These are phyloP conservation scores for Anorthoa munda DNA, from an alignment of 2,888 invertebrate species.

Conservation along the genomic window DNA sequence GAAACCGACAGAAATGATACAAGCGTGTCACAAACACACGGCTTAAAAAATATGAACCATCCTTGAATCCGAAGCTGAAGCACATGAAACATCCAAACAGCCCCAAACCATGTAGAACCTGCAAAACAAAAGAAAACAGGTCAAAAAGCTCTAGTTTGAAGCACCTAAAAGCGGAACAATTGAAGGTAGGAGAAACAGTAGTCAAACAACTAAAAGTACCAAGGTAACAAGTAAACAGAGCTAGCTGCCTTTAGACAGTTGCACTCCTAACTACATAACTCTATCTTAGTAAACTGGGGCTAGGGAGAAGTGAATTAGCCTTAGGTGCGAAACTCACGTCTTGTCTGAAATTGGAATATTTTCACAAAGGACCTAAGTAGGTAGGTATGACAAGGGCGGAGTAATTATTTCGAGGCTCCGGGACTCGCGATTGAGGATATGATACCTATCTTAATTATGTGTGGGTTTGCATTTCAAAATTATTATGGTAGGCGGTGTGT, in stretches of 20 bases:
- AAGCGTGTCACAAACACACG: neutral
- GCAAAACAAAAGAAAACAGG: slow-evolving; percentile 47
- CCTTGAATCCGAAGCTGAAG: neutral
- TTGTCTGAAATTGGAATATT: slow-evolving; percentile 59
- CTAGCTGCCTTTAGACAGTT: slow-evolving; percentile 38
- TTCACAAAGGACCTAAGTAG: slow-evolving; percentile 61
- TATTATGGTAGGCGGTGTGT: slow-evolving; percentile 21
- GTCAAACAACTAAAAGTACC: slow-evolving; percentile 40
- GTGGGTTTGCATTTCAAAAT: slow-evolving; percentile 38
- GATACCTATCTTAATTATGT: slow-evolving; percentile 48
- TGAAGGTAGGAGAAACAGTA: slow-evolving; percentile 37
- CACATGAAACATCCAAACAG: slow-evolving; percentile 35
- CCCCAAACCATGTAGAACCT: slow-evolving; percentile 40
- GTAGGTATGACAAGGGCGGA: slow-evolving; percentile 50
- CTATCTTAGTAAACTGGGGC: slow-evolving; percentile 38
- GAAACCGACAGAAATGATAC: neutral
- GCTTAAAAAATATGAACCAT: slow-evolving; percentile 11
- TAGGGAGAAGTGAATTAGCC: slow-evolving; percentile 59
- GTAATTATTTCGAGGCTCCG: slow-evolving; percentile 62
- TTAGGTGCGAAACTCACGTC: slow-evolving; percentile 45
- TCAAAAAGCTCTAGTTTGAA: slow-evolving; percentile 47
- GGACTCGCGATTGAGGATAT: slow-evolving; percentile 33
- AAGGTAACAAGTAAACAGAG: slow-evolving; percentile 49
- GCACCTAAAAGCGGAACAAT: slow-evolving; percentile 53
- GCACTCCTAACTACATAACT: slow-evolving; percentile 59